phyloP scores from a whole-genome alignment of 2,113 vertebrate genomes.

The Hymenochirus boettgeri region DNA sequence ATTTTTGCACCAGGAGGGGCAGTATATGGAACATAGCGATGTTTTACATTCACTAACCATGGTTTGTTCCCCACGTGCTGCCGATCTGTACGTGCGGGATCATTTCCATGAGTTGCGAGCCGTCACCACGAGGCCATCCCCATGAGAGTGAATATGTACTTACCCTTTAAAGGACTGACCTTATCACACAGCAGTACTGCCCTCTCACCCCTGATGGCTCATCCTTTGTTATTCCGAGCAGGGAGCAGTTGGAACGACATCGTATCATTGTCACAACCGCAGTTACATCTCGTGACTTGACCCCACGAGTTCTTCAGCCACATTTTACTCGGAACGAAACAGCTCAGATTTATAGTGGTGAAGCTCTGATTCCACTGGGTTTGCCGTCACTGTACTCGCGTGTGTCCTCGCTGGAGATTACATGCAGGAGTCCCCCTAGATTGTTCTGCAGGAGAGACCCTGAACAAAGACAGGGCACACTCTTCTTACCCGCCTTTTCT shows the following conservation, averaged over 20 bases:
- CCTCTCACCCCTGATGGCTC: constrained; percentile 56
- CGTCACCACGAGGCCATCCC: constrained; percentile 60
- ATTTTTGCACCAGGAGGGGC: too few relatives aligned
- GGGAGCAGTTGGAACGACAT: constrained; percentile 52
- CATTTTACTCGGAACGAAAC: constrained; percentile 88
- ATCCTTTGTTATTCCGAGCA: constrained; percentile 59
- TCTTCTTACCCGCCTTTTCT: constrained; percentile 77
- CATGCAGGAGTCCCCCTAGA: constrained; percentile 79
- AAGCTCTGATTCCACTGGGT: constrained; percentile 62
- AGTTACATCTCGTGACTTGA: constrained; percentile 60
- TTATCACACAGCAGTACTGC: constrained; percentile 70
- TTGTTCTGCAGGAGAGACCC: constrained; percentile 58
- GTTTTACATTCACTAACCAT: too few relatives aligned
- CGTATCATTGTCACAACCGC: constrained; percentile 76
- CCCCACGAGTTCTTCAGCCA: constrained; percentile 76
- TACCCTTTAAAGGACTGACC: constrained; percentile 54
- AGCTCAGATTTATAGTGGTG: constrained; percentile 87
- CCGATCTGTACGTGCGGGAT: constrained; percentile 81
- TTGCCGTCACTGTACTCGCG: constrained; percentile 63
- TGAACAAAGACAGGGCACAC: constrained; percentile 66
- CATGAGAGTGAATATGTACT: constrained; percentile 62
- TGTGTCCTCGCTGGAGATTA: constrained; percentile 72
- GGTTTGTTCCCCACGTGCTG: constrained; percentile 67
- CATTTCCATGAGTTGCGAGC: constrained; percentile 68
- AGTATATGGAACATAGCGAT: too few relatives aligned